These are phyloP conservation scores for Aselliscus stoliczkanus DNA, from an alignment of 2,797 vertebrate species.

Conservation along the genomic window DNA sequence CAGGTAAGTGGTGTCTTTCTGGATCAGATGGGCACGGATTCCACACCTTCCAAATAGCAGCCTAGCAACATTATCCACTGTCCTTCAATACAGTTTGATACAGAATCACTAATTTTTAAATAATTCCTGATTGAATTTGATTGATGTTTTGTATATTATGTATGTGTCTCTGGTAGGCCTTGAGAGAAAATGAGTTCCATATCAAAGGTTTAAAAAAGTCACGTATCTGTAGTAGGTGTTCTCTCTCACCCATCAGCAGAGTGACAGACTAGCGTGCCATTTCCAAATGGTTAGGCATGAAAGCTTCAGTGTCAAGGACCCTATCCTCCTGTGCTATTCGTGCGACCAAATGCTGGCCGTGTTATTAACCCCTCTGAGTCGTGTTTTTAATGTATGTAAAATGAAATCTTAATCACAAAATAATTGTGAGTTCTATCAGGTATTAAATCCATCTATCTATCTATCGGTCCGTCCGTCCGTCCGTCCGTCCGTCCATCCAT, in stretches of 20 bases:
- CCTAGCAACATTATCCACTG: neutral
- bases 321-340: too few relatives aligned
- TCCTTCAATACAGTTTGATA: fast-evolving
- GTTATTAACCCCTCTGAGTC: neutral
- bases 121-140: neutral
- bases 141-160: neutral
- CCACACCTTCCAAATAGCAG: neutral
- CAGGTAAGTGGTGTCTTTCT: fast-evolving
- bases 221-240: fast-evolving
- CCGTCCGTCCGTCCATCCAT: neutral
- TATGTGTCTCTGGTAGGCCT: neutral
- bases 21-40: fast-evolving
- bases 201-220: neutral
- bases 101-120: neutral
- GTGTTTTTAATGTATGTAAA: neutral
- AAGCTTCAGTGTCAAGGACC: neutral
- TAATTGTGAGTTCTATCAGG: neutral
- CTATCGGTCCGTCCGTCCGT: too few relatives aligned
- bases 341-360: neutral
- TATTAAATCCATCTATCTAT: neutral
- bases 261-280: neutral
- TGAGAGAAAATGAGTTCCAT: neutral
- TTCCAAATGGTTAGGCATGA: too few relatives aligned
- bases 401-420: neutral
- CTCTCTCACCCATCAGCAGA: neutral